Percentiles rank a stretch among this genome's conserved stretches.
Evolutionary conservation across 1,140 invertebrate genomes (phyloP).

Genomic region (Brachionus calyciflorus): DNA sequence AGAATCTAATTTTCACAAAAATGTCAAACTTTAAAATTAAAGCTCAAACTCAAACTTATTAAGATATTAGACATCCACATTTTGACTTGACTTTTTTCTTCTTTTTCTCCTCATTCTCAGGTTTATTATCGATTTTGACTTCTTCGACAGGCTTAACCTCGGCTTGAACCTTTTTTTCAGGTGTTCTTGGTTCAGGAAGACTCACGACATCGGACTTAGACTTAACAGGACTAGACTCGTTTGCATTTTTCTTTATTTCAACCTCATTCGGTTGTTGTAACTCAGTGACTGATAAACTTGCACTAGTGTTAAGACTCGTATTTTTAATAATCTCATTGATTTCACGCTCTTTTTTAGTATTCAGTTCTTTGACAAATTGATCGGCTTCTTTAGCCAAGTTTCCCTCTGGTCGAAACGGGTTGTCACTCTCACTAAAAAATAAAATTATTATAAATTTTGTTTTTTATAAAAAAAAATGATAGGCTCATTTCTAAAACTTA

Average conservation of each 20-base stretch:
- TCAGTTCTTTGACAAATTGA: slow-evolving; percentile 18
- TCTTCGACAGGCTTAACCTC: neutral
- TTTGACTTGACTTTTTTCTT: slow-evolving; percentile 26
- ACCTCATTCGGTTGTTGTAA: neutral
- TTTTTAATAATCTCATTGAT: slow-evolving; percentile 1
- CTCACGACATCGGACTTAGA: neutral
- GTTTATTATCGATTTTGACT: too few species aligned
- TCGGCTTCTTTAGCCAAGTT: slow-evolving; percentile 30
- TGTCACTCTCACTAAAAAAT: slow-evolving; percentile 19
- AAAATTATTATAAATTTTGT: neutral
- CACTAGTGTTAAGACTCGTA: slow-evolving; percentile 1
- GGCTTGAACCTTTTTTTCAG: neutral
- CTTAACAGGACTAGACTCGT: too few species aligned
- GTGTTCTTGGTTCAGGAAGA: neutral
- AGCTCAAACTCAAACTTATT: neutral
- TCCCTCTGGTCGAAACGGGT: slow-evolving; percentile 39
- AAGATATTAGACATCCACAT: slow-evolving; percentile 24
- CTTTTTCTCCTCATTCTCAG: slow-evolving; percentile 24
- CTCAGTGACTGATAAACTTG: neutral
- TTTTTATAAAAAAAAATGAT: neutral
- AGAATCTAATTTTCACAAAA: neutral
- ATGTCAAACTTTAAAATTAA: neutral
- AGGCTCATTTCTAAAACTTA: neutral
- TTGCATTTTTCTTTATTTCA: neutral
- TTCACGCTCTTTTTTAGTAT: slow-evolving; percentile 3